Base-by-base conservation (phyloP, 1,140 invertebrate genomes). In the Drosophila willistoni region DNA sequence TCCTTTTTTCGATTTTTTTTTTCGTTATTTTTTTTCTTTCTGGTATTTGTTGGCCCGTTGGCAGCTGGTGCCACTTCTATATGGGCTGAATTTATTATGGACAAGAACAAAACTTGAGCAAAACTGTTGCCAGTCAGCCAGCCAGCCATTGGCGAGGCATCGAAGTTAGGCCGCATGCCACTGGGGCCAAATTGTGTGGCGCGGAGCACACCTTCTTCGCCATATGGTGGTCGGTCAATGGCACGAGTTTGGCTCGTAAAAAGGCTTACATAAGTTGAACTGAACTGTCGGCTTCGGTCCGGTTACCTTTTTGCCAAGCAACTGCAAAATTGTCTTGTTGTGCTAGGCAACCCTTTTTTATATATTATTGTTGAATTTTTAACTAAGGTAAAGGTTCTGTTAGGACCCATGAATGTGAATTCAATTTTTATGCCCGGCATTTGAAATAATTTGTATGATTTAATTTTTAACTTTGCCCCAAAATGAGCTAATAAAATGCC, bases 381-480 rank as follows among this genome's bases (percentile, higher is more conserved):
- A 77, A 70, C 77, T 70, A 68, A 71, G 66, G 66, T 59, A 73
- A 72, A 73, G 65, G 63, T 22, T 19, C 12, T 17, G 51, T 51
- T 10, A 22, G 57, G 47, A 54, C 51, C 65, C 64, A 62, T 54
- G 77, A 81, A 75, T 87, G 75, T 71, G 79, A 83, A 86, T 86
- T 86, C 83, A 87, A 86, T 86, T 86, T 83, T 78, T 87, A 67
- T 65, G 76, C 29, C 67, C 13, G 39, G 33, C 77, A 64, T 77
- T 86, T 87, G 87, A 86, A 86, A 86, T 86, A 86, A 86, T 86
- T 87, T 86, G 83, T 86, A 82, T 73, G 76, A 86, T 86, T 86
- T 86, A 89, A 86, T 86, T 86, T 87, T 83, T 83, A 77, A 62
- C 73, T 77, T 72, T 64, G 5, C 12, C 62, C 64, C 72, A 36